Evolutionary conservation across 1,140 invertebrate species (phyloP).

Genomic region (Aporrectodea caliginosa): DNA sequence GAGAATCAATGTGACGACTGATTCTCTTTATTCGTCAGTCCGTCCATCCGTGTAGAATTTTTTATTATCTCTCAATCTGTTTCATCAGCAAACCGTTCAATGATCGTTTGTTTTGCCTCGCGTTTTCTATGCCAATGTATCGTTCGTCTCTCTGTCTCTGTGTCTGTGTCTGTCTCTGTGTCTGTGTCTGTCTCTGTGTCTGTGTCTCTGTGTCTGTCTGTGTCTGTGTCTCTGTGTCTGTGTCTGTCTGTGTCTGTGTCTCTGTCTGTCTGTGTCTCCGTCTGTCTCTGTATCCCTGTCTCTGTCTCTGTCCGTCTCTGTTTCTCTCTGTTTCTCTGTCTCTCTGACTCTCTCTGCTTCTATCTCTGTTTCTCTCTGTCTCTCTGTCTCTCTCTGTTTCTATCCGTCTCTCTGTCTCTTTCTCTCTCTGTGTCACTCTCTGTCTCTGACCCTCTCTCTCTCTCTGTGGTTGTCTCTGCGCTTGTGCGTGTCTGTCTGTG

Average conservation of each 20-base stretch:
- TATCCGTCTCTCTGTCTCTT: neutral
- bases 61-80: no score
- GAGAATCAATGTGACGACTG: no score
- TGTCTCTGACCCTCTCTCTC: neutral
- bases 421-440: neutral
- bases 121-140: no score
- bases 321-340: neutral
- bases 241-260: neutral
- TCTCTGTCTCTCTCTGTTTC: neutral
- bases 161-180: no score
- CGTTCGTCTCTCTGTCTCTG: no score
- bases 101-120: no score
- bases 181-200: no score
- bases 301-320: neutral
- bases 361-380: neutral
- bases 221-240: neutral
- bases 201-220: no score
- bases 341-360: neutral
- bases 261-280: neutral
- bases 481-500: neutral
- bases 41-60: no score
- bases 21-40: no score
- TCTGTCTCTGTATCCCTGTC: neutral
- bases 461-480: neutral
- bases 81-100: no score